Conservation (phyloP, 1,140 invertebrate genomes). For the Uloborus diversus region DNA sequence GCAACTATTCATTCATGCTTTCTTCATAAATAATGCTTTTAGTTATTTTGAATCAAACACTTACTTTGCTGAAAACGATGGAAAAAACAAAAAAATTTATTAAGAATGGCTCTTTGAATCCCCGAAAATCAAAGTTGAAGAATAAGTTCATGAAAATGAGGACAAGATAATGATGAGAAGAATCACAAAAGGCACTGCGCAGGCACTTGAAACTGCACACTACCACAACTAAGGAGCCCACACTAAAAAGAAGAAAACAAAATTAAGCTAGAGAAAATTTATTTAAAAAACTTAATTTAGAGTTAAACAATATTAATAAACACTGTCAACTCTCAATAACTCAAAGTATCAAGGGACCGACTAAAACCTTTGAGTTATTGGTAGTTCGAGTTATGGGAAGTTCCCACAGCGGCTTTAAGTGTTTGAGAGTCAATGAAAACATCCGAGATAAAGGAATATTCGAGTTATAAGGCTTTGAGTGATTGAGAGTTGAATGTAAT, state of each 20-base stretch:
- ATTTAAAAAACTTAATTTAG: neutral
- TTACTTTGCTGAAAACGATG: slow-evolving; percentile 71
- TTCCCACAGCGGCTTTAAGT: too few species aligned
- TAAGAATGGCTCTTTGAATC: slow-evolving; percentile 84
- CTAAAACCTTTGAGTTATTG: too few species aligned
- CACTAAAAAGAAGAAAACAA: slow-evolving; percentile 63
- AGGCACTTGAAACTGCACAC: slow-evolving; percentile 90
- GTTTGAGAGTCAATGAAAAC: too few species aligned
- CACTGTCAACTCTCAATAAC: slow-evolving; percentile 67
- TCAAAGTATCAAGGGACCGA: slow-evolving; percentile 87
- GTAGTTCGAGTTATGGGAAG: too few species aligned
- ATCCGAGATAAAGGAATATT: too few species aligned
- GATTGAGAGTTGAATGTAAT: too few species aligned
- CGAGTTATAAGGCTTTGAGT: too few species aligned
- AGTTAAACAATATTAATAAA: neutral
- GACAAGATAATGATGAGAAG: slow-evolving; percentile 90
- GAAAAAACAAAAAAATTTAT: slow-evolving; percentile 92
- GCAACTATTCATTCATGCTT: too few species aligned
- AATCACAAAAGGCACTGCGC: slow-evolving; percentile 89
- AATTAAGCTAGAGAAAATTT: neutral
- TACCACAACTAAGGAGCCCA: slow-evolving; percentile 85
- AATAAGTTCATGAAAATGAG: slow-evolving; percentile 90
- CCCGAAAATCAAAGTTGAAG: slow-evolving; percentile 82
- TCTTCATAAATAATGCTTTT: too few species aligned
- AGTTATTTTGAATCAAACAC: too few species aligned